phyloP scores from a whole-genome alignment of 2,888 invertebrate genomes.

The Drosophila anceps region DNA sequence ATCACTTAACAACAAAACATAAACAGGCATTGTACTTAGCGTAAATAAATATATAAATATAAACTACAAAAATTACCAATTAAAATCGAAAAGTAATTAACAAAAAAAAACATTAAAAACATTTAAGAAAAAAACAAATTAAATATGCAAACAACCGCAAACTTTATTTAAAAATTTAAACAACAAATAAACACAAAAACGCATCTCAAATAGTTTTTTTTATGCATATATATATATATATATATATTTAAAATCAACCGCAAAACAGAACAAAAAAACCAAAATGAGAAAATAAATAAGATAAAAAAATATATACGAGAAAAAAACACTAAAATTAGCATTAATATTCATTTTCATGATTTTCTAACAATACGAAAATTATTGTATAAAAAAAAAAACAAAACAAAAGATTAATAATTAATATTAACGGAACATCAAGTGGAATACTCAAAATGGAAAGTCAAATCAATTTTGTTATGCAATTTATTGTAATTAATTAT shows the following conservation, averaged over 20 bases:
- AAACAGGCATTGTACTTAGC: slow-evolving; percentile 64
- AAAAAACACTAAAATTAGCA: slow-evolving; percentile 28
- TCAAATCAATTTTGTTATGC: slow-evolving; percentile 71
- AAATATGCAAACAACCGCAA: slow-evolving; percentile 3
- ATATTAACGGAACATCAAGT: slow-evolving; percentile 40
- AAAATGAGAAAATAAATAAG: slow-evolving; percentile 2
- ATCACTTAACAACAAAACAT: slow-evolving; percentile 45
- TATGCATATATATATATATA: slow-evolving; percentile 30
- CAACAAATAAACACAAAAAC: slow-evolving; percentile 4
- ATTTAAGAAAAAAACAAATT: slow-evolving; percentile 16
- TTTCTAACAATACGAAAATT: slow-evolving; percentile 53
- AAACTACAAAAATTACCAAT: slow-evolving; percentile 33
- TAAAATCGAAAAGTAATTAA: slow-evolving; percentile 55
- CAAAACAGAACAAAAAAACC: slow-evolving; percentile 33
- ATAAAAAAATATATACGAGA: slow-evolving; percentile 16
- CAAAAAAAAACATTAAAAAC: slow-evolving; percentile 40
- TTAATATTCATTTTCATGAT: slow-evolving; percentile 62
- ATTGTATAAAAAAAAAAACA: slow-evolving; percentile 45
- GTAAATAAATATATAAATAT: slow-evolving; percentile 31
- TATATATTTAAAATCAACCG: slow-evolving; percentile 34
- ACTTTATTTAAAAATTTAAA: slow-evolving; percentile 3
- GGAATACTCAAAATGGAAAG: slow-evolving; percentile 32
- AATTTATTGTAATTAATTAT: slow-evolving; percentile 80
- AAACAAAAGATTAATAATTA: slow-evolving; percentile 48
- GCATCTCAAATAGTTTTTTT: slow-evolving; percentile 21